Evolutionary conservation across 1,140 invertebrate species (phyloP), one percentile per base, ranked within the genome.

Genomic region (Ceratina japonica): DNA sequence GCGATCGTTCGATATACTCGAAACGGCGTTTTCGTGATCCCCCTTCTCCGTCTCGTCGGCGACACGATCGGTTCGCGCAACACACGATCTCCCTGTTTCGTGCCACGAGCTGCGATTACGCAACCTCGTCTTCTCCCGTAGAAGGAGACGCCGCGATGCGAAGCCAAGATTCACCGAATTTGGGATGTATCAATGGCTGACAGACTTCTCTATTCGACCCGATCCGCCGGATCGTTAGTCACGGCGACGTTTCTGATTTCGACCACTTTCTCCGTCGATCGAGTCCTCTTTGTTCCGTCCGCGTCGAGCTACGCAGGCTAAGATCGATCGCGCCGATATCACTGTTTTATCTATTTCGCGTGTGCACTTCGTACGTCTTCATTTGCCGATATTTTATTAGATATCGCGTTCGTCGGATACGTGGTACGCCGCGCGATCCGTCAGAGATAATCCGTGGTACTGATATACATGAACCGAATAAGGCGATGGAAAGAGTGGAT

Each of bases 111-210:
- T 31, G 2, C 44, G 24, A 13, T 83, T 84, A 75, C 37, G 69
- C 73, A 83, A 84, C 63, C 18, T 2, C 12, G 37, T 22, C 18
- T 54, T 24, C 37, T 44, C 37, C 82, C 77, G 15, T 83, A 80
- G 4, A 84, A 76, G 83, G 83, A 75, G 80, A 83, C 52, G 64
- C 3, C 64, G 68, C 51, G 75, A 54, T 27, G 80, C 49, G 54
- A 56, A 22, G 61, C 22, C 20, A 44, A 64, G 69, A 68, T 69
- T 73, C 71, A 31, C 77, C 82, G 68, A 84, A 84, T 84, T 84
- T 84, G 82, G 82, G 18, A 80, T 51, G 73, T 65, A 69, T 61
- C 44, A 79, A 83, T 75, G 65, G 37, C 54, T 75, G 58, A 1
- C 37, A 44, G 31, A 56, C 27, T 31, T 49, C 70, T 59, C 58